Conservation (phyloP, 2,113 vertebrate species). For the Stercorarius parasiticus region DNA sequence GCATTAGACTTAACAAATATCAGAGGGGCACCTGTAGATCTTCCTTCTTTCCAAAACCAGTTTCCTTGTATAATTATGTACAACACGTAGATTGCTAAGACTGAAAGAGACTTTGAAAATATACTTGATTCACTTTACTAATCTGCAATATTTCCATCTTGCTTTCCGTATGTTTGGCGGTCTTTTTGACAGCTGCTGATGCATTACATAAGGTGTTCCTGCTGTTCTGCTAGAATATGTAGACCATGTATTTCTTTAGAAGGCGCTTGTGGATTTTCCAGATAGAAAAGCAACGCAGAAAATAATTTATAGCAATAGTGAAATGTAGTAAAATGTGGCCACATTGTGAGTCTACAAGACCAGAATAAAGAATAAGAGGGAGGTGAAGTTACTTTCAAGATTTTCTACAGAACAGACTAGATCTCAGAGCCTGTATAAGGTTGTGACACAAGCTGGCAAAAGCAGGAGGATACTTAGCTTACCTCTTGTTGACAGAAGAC, state of each 20-base stretch:
- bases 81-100: not conserved
- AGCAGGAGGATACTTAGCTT: conserved; percentile 6
- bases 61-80: not conserved
- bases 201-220: not conserved
- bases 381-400: not conserved
- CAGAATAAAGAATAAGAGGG: not conserved
- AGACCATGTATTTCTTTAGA: not conserved
- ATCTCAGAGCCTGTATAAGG: not conserved
- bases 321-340: not conserved
- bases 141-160: not conserved
- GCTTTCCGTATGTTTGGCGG: not conserved
- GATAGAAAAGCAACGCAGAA: not conserved
- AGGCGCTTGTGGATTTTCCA: not conserved
- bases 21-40: not conserved
- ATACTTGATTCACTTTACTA: not conserved
- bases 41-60: not conserved
- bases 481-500: conserved; percentile 19
- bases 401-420: not conserved
- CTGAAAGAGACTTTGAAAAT: not conserved
- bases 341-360: not conserved
- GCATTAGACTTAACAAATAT: not conserved
- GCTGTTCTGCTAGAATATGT: not conserved
- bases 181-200: not conserved
- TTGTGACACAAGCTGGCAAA: not conserved
- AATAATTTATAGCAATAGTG: not conserved